These are phyloP conservation scores for Burhinus oedicnemus DNA, from an alignment of 2,113 vertebrate species.

Conservation along the genomic window DNA sequence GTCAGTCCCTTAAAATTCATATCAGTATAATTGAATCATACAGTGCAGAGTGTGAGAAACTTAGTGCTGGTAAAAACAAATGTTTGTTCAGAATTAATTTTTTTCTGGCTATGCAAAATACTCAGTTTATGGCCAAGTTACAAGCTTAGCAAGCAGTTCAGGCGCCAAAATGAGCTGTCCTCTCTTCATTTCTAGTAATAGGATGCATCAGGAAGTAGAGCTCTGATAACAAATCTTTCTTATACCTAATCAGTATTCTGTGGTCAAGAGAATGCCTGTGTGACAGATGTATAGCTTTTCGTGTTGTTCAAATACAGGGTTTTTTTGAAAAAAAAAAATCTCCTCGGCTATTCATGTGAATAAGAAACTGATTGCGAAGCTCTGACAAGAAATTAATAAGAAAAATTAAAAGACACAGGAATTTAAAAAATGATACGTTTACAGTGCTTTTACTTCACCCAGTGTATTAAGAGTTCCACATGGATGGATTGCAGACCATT, in stretches of 20 bases:
- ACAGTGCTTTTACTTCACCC: not conserved
- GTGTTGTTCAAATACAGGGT: not conserved
- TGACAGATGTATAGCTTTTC: not conserved
- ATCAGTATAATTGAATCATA: not conserved
- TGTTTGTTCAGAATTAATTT: not conserved
- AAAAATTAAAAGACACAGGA: not conserved
- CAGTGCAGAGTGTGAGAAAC: conserved; percentile 9
- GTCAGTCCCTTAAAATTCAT: not conserved
- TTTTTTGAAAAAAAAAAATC: not conserved
- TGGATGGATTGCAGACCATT: not conserved
- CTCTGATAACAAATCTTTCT: not conserved
- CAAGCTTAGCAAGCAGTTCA: not conserved
- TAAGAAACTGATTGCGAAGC: not conserved
- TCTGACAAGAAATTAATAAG: not conserved
- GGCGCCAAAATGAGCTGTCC: not conserved
- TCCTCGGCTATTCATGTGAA: not conserved
- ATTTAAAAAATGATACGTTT: not conserved
- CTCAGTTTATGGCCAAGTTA: not conserved
- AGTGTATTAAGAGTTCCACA: not conserved
- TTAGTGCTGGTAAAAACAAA: not conserved
- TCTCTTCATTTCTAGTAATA: not conserved
- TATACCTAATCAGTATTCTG: not conserved
- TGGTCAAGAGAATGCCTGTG: not conserved
- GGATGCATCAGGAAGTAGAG: not conserved
- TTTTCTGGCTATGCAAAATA: not conserved